phyloP scores from a whole-genome alignment of 2,888 invertebrate genomes.

The Ormyrus rosae region DNA sequence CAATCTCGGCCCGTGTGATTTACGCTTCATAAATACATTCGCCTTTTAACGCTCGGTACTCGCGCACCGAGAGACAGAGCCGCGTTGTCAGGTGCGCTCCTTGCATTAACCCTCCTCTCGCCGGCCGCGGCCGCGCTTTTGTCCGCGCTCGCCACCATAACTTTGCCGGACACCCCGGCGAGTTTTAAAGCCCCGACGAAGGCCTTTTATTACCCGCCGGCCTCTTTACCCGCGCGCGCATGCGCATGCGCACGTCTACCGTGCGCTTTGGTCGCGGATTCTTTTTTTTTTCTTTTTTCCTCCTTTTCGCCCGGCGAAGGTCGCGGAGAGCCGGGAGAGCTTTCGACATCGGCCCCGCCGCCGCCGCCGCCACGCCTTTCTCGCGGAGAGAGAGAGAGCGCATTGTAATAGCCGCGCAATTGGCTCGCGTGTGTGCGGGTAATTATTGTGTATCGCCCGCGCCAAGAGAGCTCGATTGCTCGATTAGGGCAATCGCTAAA shows the following conservation, averaged over 20 bases:
- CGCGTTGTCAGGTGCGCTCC: too few relatives aligned
- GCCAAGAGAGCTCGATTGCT: neutral
- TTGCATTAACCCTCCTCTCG: too few relatives aligned
- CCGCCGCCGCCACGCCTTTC: conserved; percentile 38
- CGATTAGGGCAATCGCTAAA: conserved; percentile 39
- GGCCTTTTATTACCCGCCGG: conserved; percentile 17
- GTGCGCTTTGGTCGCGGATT: neutral
- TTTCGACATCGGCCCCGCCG: conserved; percentile 40
- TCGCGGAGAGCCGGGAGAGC: conserved; percentile 35
- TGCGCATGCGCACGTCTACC: too few relatives aligned
- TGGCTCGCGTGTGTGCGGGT: conserved; percentile 4
- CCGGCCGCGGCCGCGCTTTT: too few relatives aligned
- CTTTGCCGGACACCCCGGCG: too few relatives aligned
- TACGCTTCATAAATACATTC: too few relatives aligned
- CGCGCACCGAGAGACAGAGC: too few relatives aligned
- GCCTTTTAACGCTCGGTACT: too few relatives aligned
- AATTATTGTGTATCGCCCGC: conserved; percentile 42
- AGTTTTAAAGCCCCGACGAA: neutral
- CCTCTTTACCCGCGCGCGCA: neutral
- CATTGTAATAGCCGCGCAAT: conserved; percentile 33
- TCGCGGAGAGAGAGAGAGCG: neutral
- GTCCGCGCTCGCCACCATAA: too few relatives aligned
- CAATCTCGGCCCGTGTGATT: neutral
- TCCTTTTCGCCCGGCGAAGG: conserved; percentile 43
- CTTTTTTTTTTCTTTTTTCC: conserved; percentile 6